These are phyloP conservation scores for Pemphigus obesinymphae DNA, from an alignment of 1,140 invertebrate genomes.

Conservation along the genomic window DNA sequence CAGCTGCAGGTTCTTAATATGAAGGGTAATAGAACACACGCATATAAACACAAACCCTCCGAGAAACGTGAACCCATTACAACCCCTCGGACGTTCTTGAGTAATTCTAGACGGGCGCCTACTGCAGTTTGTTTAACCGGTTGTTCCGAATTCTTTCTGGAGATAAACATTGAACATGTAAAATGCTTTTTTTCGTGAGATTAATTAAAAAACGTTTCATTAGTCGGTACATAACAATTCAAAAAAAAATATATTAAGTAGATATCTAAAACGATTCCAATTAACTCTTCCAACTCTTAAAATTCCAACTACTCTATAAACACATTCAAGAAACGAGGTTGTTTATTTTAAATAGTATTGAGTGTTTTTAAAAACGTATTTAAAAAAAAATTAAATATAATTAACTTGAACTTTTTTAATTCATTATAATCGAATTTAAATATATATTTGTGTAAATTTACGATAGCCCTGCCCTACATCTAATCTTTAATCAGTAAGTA, in stretches of 20 bases:
- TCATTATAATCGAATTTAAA: too few species aligned
- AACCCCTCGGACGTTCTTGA: conserved; percentile 21
- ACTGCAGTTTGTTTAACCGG: conserved; percentile 39
- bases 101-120: conserved; percentile 35
- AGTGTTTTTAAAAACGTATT: not conserved
- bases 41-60: not conserved
- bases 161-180: not conserved
- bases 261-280: not conserved
- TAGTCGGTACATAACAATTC: not conserved
- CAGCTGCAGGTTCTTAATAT: conserved; percentile 38
- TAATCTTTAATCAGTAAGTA: too few species aligned
- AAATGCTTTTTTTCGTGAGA: conserved; percentile 5
- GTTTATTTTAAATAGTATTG: not conserved
- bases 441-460: too few species aligned
- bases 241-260: not conserved
- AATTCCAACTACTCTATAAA: not conserved
- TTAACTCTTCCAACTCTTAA: not conserved
- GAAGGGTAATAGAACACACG: conserved; percentile 4
- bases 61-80: conserved; percentile 21
- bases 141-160: conserved; percentile 11
- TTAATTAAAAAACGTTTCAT: not conserved
- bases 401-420: not conserved
- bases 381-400: not conserved
- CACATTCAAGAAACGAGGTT: not conserved
- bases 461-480: too few species aligned